Evolutionary conservation across 2,888 invertebrate species (phyloP), one percentile per base, ranked within the genome.

Genomic region (Oxystoma pomonae): DNA sequence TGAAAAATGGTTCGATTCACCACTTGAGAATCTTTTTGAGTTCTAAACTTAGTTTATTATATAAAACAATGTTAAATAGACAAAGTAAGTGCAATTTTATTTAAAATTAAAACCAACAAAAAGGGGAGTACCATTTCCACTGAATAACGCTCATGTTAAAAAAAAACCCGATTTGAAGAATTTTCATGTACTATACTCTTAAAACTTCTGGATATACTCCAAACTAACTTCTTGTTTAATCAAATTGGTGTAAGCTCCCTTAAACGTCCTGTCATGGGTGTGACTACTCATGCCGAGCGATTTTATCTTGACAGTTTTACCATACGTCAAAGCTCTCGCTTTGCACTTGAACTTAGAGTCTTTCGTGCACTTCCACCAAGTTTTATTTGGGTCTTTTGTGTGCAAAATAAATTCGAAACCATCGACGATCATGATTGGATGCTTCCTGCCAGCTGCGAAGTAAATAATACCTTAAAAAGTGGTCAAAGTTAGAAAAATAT

Each of bases 201-300:
- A 21, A 21, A 59, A 51, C 19, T 57, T 55, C 9, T 62, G 51
- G 17, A 53, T 51, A 58, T 55, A 58, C 1, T 49, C 20, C n/a
- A 58, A 20, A 22, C 19, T 49, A n/a, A 63, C 63, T 52, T 0
- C 22, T 18, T 60, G 57, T 0, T 59, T 16, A 9, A 55, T 60
- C n/a, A 63, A 21, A 17, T 20, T 18, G 7, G 22, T 19, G 50
- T 62, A 65, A 20, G 22, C 55, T 55, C 60, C 60, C 55, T 22
- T 60, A 20, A 60, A 60, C 5, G 60, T 60, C 22, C 20, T 17
- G 7, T 55, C 60, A 17, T 60, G 60, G 9, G 55, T 56, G 20
- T 60, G 60, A 5, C 55, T 52, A 52, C 20, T 35, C 12, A 35
- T 7, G 12, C 35, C 35, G 5, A 35, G n/a, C 9, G 16, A 16